phyloP scores from a whole-genome alignment of 2,113 vertebrate genomes.

The Telmatochromis sp. region DNA sequence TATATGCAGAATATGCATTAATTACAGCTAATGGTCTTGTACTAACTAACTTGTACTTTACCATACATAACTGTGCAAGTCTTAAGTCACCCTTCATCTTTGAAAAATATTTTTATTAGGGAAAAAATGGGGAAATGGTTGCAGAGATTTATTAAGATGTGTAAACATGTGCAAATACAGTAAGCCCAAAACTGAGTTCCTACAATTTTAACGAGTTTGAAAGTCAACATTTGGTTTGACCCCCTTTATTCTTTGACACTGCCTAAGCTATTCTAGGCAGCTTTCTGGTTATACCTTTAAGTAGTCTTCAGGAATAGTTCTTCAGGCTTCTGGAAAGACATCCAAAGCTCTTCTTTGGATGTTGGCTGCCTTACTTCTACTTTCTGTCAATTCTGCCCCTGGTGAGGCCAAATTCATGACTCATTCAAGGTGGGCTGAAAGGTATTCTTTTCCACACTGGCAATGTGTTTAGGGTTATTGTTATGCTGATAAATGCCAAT shows the following conservation, averaged over 20 bases:
- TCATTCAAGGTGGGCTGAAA: background rate
- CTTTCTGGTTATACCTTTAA: background rate
- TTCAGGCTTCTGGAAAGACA: background rate
- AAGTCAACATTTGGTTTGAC: background rate
- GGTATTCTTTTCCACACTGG: background rate
- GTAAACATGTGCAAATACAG: background rate
- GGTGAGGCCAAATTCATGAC: background rate
- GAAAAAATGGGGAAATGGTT: background rate
- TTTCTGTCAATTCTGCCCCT: background rate
- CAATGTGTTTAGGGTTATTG: background rate
- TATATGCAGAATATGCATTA: background rate
- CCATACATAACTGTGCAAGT: background rate
- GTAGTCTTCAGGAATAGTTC: background rate
- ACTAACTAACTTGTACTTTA: background rate
- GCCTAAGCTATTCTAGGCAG: background rate
- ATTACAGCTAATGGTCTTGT: background rate
- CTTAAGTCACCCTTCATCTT: background rate
- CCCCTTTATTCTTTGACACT: background rate
- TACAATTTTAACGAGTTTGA: background rate
- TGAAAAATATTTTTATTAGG: background rate
- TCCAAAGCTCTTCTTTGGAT: background rate
- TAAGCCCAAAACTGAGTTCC: background rate
- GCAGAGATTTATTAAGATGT: background rate
- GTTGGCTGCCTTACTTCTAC: background rate
- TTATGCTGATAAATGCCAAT: background rate